Percentiles rank a stretch among this genome's conserved stretches.
Evolutionary conservation across 2,797 vertebrate genomes (phyloP).

Genomic region (Orestias chungarensis): DNA sequence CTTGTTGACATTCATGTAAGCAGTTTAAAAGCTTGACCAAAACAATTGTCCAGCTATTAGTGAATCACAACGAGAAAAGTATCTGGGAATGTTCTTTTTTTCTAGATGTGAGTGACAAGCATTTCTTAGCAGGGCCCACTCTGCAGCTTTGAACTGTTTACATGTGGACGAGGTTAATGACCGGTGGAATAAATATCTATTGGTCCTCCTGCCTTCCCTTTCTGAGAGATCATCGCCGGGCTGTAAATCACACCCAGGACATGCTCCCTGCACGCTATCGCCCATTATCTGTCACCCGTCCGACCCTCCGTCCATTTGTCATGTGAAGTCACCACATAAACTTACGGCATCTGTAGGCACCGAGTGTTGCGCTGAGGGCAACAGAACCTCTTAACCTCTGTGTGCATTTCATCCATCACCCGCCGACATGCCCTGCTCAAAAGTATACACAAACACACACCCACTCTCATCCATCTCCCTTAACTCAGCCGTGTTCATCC

Average conservation of each 20-base stretch:
- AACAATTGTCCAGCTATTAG: neutral
- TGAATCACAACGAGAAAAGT: neutral
- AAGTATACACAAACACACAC: slow-evolving; percentile 34
- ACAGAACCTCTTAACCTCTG: slow-evolving; percentile 30
- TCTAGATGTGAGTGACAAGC: neutral
- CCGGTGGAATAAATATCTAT: neutral
- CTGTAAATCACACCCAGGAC: slow-evolving; percentile 39
- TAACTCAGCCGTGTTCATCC: slow-evolving; percentile 42
- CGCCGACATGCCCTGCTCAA: slow-evolving; percentile 40
- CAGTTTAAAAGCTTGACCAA: neutral
- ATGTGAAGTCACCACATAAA: slow-evolving; percentile 42
- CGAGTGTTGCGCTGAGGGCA: slow-evolving; percentile 31
- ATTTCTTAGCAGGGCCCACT: neutral
- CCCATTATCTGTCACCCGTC: slow-evolving; percentile 35
- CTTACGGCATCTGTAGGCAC: slow-evolving; percentile 44
- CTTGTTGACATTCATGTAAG: neutral
- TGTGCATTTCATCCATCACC: slow-evolving; percentile 55
- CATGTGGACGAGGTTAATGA: neutral
- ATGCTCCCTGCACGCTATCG: slow-evolving; percentile 21
- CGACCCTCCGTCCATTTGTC: slow-evolving; percentile 44
- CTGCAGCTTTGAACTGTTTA: neutral
- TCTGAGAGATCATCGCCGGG: slow-evolving; percentile 22
- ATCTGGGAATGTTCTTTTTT: neutral
- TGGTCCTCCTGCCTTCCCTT: slow-evolving; percentile 12
- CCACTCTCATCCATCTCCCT: slow-evolving; percentile 51